Base-by-base conservation (phyloP, 2,888 invertebrate species). In the Colletes collaris region DNA sequence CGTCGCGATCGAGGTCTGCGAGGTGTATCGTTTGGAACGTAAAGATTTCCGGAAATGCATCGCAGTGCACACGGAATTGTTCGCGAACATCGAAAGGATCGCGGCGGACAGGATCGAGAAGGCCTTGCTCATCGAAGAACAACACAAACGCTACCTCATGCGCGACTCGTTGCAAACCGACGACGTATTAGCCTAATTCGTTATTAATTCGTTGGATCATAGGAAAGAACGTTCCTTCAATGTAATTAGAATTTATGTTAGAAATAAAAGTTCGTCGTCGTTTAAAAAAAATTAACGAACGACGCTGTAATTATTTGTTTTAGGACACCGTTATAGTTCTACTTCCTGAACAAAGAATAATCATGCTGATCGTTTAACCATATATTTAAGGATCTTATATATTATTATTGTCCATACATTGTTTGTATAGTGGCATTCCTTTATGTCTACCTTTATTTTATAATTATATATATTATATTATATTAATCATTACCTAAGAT, bases 1-100 rank as follows among this genome's bases (percentile, higher is more conserved):
- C 0, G 92, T 95, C 8, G 95, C 95, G 0, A 93, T 95, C 13
- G 95, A 95, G 85, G 94, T 94, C 52, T 95, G 95, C 62, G 95
- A 95, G 85, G 92, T 95, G n/a, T 95, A 95, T 87, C 93, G 94
- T 2, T 92, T 96, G 6, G 94, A 94, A 65, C 93, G 93, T 5
- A 92, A 90, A n/a, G 93, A 95, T 85, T 95, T 95, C 84, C 92
- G 92, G 1, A 91, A 87, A 58, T 92, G 90, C 65, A 90, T 93
- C 59, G 88, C 90, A 0, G 80, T 87, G 3, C 88, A 93, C 50
- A 87, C 89, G 7, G 88, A 91, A 5, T 53, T 93, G 11, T 92
- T 90, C 62, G 88, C 89, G 4, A 90, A 89, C 66, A 90, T 93
- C 27, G 92, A 93, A 76, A 87, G 77, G 0, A 90, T 92, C 5